Conservation (phyloP, 2,797 vertebrate genomes). For the Lepus oiostolus region DNA sequence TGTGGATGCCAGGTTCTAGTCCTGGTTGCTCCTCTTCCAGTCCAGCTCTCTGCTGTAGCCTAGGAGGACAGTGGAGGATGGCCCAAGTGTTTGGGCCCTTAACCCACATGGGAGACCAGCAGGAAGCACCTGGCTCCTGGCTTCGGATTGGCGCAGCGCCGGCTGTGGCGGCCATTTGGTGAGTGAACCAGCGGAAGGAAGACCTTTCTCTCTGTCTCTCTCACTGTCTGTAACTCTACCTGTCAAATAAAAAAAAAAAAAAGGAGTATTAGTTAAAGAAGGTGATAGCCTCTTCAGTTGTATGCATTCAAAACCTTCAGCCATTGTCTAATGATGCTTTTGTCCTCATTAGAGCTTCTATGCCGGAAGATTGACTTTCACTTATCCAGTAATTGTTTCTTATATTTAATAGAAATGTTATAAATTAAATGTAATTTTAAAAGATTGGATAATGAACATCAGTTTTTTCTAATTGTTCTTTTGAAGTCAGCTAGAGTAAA, state of each 20-base stretch:
- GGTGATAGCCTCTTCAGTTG: neutral
- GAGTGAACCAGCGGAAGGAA: too few species aligned
- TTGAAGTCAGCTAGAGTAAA: neutral
- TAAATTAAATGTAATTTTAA: slow-evolving; percentile 27
- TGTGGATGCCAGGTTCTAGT: too few species aligned
- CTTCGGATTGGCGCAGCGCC: too few species aligned
- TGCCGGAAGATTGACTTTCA: neutral
- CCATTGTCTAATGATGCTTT: neutral
- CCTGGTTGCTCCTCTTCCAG: too few species aligned
- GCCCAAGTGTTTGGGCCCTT: too few species aligned
- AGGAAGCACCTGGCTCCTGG: too few species aligned
- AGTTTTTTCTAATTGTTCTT: neutral
- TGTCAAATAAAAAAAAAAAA: neutral
- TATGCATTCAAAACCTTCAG: neutral
- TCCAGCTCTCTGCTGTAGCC: too few species aligned
- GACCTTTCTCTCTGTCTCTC: too few species aligned
- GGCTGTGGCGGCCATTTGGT: too few species aligned
- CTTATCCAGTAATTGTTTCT: slow-evolving; percentile 24
- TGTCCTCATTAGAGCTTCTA: neutral
- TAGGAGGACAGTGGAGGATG: too few species aligned
- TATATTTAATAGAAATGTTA: neutral
- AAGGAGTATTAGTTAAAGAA: neutral
- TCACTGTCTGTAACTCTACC: too few species aligned
- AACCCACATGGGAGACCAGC: too few species aligned
- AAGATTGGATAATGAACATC: neutral